Conservation (phyloP, 2,888 invertebrate genomes). For the Calameuta idolon region DNA sequence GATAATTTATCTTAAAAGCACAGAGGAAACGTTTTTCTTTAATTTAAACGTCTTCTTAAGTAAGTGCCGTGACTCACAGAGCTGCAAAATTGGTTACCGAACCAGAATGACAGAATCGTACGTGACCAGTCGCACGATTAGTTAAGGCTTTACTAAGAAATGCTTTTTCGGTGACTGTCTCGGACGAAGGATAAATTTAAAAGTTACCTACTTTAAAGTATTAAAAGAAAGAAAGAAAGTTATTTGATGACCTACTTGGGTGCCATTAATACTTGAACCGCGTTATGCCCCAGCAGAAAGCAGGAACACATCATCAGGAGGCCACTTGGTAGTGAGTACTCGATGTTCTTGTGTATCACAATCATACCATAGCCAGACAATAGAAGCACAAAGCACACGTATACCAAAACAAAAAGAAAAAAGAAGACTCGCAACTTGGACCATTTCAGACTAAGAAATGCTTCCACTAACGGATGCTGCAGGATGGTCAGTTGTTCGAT, state of each 20-base stretch:
- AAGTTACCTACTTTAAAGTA: neutral
- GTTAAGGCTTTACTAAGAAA: neutral
- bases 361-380: slow-evolving; percentile 60
- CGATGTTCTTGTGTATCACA: slow-evolving; percentile 29
- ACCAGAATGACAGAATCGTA: neutral
- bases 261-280: slow-evolving; percentile 53
- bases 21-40: neutral
- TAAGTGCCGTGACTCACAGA: neutral
- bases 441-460: slow-evolving; percentile 70
- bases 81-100: neutral
- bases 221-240: slow-evolving; percentile 20
- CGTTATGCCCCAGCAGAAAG: slow-evolving; percentile 36
- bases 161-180: neutral
- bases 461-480: slow-evolving; percentile 68
- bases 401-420: slow-evolving; percentile 62
- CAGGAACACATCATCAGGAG: slow-evolving; percentile 48
- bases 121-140: neutral
- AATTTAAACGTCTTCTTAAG: neutral
- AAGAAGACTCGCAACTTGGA: slow-evolving; percentile 68
- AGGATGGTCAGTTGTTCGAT: slow-evolving; percentile 64
- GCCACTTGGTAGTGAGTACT: slow-evolving; percentile 43
- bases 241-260: slow-evolving; percentile 41
- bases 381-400: slow-evolving; percentile 64
- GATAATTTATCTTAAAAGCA: neutral
- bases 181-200: neutral